phyloP scores from a whole-genome alignment of 2,797 vertebrate genomes.

The Lagorchestes hirsutus region DNA sequence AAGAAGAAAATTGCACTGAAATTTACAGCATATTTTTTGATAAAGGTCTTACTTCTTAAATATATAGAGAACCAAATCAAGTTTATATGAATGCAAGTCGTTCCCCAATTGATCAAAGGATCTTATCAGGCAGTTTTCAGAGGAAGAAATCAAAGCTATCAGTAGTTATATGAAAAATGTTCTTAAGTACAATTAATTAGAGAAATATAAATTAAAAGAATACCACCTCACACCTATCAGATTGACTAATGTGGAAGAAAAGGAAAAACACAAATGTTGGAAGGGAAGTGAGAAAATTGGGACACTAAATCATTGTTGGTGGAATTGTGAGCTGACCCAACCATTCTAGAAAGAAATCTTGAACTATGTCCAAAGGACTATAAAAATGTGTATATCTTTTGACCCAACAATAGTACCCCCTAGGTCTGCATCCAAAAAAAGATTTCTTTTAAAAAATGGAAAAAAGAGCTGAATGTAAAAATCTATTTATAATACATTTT shows the following conservation, averaged over 20 bases:
- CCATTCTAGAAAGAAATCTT: not conserved
- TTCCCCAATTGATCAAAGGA: no score
- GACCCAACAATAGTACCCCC: not conserved
- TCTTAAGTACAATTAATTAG: not conserved
- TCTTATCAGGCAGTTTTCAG: no score
- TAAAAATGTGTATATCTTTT: not conserved
- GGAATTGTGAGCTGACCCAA: not conserved
- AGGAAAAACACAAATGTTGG: not conserved
- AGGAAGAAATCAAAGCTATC: no score
- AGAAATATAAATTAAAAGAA: not conserved
- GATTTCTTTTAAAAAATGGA: not conserved
- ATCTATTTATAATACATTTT: not conserved
- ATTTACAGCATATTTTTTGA: no score
- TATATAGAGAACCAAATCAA: no score
- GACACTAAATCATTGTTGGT: not conserved
- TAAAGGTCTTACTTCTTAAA: no score
- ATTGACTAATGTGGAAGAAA: not conserved
- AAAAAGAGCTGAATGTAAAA: not conserved
- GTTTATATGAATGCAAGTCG: no score
- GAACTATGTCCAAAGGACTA: not conserved
- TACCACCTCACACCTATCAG: not conserved
- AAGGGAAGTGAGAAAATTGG: not conserved
- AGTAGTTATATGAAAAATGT: not conserved
- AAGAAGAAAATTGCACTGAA: no score
- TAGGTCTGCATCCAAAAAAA: not conserved